Evolutionary conservation across 2,113 vertebrate species (phyloP).

Genomic region (Phainopepla nitens): DNA sequence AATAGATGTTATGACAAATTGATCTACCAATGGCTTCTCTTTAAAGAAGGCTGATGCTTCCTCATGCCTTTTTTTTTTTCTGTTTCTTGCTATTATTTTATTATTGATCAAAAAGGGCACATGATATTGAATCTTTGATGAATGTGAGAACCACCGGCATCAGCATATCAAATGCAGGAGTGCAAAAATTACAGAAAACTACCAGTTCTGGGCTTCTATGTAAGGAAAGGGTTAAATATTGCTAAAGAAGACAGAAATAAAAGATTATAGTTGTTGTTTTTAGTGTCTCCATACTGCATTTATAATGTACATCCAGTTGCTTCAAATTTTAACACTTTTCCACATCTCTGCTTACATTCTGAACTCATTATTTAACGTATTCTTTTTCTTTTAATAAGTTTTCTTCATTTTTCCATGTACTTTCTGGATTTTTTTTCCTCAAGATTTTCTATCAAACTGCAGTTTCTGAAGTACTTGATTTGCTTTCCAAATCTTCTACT

Average conservation of each 20-base stretch:
- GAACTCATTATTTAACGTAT: neutral
- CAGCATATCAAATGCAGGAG: neutral
- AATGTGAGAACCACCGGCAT: neutral
- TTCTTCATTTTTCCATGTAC: neutral
- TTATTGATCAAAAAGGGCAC: neutral
- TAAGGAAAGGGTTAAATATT: neutral
- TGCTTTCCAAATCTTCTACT: neutral
- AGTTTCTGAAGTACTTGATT: neutral
- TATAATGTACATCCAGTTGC: neutral
- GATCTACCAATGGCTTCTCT: neutral
- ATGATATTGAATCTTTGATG: neutral
- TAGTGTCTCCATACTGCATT: neutral
- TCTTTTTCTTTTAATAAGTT: neutral
- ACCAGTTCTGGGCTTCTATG: neutral
- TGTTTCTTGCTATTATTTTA: neutral
- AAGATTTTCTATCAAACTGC: neutral
- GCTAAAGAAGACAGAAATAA: neutral
- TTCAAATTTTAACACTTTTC: neutral
- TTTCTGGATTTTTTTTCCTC: neutral
- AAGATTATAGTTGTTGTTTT: neutral
- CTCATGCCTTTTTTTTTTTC: neutral
- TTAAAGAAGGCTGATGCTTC: neutral
- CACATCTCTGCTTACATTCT: neutral
- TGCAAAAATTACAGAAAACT: neutral
- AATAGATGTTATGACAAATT: neutral